Evolutionary conservation across 92 coral and sea anemone genomes (phyloP).

Genomic region (Pocillopora grandis): DNA sequence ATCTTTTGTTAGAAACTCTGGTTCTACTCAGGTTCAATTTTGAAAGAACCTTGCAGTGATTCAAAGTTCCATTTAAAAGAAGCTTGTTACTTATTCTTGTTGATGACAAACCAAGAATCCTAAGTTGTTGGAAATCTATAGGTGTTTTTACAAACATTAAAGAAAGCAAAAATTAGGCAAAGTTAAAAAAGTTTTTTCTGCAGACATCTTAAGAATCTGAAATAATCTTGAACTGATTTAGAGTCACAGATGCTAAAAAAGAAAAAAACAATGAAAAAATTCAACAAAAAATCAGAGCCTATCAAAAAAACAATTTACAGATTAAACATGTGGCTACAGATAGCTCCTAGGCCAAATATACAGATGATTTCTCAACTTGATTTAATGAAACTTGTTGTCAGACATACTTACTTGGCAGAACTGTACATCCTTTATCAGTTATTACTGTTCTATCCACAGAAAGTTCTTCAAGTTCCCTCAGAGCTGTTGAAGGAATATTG

Average conservation of each 20-base stretch:
- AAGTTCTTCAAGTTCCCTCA: slow-evolving; percentile 73
- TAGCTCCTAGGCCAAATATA: not conserved
- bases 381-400: not conserved
- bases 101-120: slow-evolving; percentile 84
- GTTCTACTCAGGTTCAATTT: slow-evolving; percentile 86
- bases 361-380: not conserved
- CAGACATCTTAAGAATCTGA: no score
- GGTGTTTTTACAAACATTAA: not conserved
- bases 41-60: slow-evolving; percentile 54
- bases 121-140: slow-evolving; percentile 60
- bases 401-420: slow-evolving; percentile 55
- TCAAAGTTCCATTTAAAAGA: slow-evolving; percentile 63
- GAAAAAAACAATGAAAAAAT: no score
- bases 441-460: slow-evolving; percentile 82
- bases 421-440: slow-evolving; percentile 78
- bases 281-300: no score
- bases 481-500: slow-evolving; percentile 51
- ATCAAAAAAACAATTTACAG: no score
- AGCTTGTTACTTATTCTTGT: slow-evolving; percentile 75
- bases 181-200: no score
- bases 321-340: no score
- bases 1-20: slow-evolving; percentile 77
- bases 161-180: not conserved
- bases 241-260: no score
- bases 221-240: no score